Conservation (phyloP, 2,797 vertebrate genomes). For the Platalea minor region DNA sequence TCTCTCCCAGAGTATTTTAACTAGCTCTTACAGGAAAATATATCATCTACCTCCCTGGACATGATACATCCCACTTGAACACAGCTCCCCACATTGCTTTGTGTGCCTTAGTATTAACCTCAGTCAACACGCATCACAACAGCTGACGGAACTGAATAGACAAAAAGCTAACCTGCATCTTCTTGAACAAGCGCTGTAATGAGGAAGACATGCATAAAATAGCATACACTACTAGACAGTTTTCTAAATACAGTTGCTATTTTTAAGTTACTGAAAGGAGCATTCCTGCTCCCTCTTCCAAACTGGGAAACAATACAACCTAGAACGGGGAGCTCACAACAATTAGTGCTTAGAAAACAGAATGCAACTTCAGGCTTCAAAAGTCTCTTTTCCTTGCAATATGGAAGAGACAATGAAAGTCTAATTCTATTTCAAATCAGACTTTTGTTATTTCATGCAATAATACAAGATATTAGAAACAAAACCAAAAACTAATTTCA, state of each 20-base stretch:
- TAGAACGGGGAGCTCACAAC: neutral
- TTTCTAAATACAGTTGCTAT: neutral
- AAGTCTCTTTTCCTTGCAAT: neutral
- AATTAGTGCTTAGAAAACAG: neutral
- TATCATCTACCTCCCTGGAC: neutral
- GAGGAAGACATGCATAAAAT: neutral
- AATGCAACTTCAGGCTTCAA: neutral
- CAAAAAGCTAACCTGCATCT: neutral
- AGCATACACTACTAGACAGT: neutral
- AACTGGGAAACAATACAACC: neutral
- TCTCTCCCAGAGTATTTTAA: neutral
- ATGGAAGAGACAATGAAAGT: neutral
- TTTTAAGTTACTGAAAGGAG: neutral
- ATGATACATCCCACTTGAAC: neutral
- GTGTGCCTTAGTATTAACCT: neutral
- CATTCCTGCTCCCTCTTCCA: neutral
- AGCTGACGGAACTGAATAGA: neutral
- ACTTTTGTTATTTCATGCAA: neutral
- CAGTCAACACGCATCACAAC: neutral
- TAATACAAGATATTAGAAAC: neutral
- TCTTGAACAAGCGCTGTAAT: neutral
- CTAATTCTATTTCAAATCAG: neutral
- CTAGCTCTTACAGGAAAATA: neutral
- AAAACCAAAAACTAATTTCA: neutral
- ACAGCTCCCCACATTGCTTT: neutral